Percentiles rank a stretch among this genome's conserved stretches.
phyloP scores from a whole-genome alignment of 2,888 invertebrate species.

The Aleiodes alternator region DNA sequence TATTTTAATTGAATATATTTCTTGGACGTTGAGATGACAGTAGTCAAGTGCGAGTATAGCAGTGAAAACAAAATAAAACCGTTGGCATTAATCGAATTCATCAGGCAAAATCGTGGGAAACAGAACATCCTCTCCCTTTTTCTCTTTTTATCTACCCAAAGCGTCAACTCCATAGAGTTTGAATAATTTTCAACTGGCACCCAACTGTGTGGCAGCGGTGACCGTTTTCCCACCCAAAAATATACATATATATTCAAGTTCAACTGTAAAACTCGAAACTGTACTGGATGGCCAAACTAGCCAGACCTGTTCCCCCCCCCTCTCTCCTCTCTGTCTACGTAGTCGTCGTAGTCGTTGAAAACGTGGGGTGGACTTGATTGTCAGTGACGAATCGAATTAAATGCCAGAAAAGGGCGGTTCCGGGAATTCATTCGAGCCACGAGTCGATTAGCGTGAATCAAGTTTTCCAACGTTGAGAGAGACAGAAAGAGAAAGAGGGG shows the following conservation, averaged over 20 bases:
- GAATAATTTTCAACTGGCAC: constrained; percentile 48
- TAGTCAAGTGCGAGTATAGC: background rate
- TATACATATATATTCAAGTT: constrained; percentile 37
- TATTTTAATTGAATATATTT: background rate
- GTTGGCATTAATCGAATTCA: constrained; percentile 52
- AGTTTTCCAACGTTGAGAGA: constrained; percentile 38
- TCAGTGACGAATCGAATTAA: constrained; percentile 62
- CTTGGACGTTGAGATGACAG: background rate
- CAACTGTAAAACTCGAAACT: constrained; percentile 55
- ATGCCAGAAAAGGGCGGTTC: constrained; percentile 47
- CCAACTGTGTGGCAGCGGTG: constrained; percentile 36
- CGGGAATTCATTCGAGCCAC: constrained; percentile 56
- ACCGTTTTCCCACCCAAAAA: constrained; percentile 44
- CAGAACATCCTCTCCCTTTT: constrained; percentile 19
- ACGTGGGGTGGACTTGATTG: constrained; percentile 58
- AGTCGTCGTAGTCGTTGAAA: constrained; percentile 41
- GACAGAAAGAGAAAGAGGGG: background rate
- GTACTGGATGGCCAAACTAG: constrained; percentile 37
- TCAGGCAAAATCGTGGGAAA: constrained; percentile 51
- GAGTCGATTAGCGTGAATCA: constrained; percentile 58
- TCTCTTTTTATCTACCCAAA: too few relatives aligned
- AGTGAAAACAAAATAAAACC: constrained; percentile 35
- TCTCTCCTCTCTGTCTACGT: background rate
- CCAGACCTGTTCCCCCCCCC: background rate
- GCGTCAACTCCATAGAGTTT: constrained; percentile 46